Evolutionary conservation across 2,888 invertebrate species (phyloP).

Genomic region (Aporophyla lueneburgensis): DNA sequence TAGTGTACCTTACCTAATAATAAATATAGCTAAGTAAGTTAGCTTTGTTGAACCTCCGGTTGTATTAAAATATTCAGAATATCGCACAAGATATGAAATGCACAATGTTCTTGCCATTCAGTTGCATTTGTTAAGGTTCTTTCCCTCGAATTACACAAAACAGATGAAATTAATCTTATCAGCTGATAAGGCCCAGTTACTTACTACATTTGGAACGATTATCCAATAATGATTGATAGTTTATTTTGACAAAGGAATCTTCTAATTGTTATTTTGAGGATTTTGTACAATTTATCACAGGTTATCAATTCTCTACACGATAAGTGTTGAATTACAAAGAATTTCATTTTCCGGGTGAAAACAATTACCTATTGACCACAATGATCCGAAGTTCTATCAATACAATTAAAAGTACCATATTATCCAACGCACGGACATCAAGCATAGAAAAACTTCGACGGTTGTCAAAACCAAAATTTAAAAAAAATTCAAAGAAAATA

Average conservation of each 20-base stretch:
- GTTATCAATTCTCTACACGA: background rate
- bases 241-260: conserved; percentile 17
- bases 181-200: conserved; percentile 24
- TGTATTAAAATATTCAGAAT: background rate
- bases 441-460: no score
- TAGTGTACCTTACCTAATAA: background rate
- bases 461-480: no score
- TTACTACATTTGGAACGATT: conserved; percentile 28
- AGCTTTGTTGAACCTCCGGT: background rate
- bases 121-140: conserved; percentile 22
- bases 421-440: no score
- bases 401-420: background rate
- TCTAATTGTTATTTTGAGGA: background rate
- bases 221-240: conserved; percentile 39
- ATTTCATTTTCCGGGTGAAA: background rate
- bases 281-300: conserved; percentile 7
- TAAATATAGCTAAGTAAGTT: background rate
- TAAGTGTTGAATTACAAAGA: background rate
- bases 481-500: no score
- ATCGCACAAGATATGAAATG: background rate
- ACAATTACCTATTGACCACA: background rate
- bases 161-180: conserved; percentile 46
- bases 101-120: background rate
- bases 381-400: background rate
- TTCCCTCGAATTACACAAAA: conserved; percentile 37